phyloP scores from a whole-genome alignment of 2,797 vertebrate species.

The Malacoraja senta region DNA sequence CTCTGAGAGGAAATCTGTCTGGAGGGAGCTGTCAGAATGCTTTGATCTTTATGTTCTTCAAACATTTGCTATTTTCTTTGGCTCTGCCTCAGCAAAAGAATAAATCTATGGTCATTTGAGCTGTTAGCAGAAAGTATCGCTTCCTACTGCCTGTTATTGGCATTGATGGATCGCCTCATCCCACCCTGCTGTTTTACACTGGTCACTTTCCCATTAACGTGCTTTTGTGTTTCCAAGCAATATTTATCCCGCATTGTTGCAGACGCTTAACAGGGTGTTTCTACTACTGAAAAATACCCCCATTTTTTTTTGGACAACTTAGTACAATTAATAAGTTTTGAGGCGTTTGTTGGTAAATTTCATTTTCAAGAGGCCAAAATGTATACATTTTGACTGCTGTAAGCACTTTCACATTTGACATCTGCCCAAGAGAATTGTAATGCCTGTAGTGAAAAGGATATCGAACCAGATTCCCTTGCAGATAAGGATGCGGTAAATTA shows the following conservation, averaged over 20 bases:
- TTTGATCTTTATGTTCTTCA: background rate
- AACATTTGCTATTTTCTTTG: background rate
- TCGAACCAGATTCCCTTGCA: background rate
- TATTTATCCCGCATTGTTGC: background rate
- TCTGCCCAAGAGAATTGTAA: background rate
- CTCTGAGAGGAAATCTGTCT: conserved; percentile 3
- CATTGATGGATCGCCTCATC: background rate
- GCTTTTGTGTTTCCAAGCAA: background rate
- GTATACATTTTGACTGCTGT: background rate
- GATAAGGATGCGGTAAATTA: background rate
- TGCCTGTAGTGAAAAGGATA: background rate
- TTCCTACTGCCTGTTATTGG: conserved; percentile 3
- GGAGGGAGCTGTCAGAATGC: background rate
- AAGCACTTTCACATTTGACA: background rate
- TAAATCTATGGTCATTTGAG: background rate
- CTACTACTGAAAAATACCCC: background rate
- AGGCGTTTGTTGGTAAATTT: background rate
- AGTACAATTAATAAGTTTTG: background rate
- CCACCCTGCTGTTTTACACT: background rate
- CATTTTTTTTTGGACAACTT: background rate
- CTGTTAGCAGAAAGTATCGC: background rate
- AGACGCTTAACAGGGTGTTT: background rate
- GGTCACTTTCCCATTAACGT: background rate
- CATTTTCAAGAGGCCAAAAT: background rate
- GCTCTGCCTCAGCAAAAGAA: background rate